Base-by-base conservation (phyloP, 2,113 vertebrate genomes). In the Pandion haliaetus region DNA sequence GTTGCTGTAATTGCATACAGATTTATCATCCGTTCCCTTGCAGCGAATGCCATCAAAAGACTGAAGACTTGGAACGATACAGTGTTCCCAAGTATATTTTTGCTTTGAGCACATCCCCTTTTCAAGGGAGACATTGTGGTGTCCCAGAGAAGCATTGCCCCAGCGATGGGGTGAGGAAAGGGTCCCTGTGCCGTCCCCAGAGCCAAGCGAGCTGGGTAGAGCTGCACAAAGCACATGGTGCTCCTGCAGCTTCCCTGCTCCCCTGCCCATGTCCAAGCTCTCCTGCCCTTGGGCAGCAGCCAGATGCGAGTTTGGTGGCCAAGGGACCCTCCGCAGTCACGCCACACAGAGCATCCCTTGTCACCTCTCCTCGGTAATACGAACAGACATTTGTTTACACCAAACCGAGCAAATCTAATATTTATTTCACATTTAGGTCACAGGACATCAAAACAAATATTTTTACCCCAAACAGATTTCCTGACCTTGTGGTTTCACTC, bases 401-500 rank as follows among this genome's bases (percentile, higher is more conserved):
- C 94, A 67, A 90, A 92, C 76, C 78, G 80, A 92, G 86, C 86
- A 92, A 93, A 94, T 86, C 71, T 96, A 67, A 69, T 36, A 88
- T 95, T 94, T 95, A 90, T 97, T 93, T 91, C 94, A 86, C 86
- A 90, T 96, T 93, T 88, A 97, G 94, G 90, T 95, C 86, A 88
- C 72, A 86, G 77, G 73, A 80, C 82, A 95, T 82, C 95, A 88
- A 90, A 96, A 55, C 72, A 90, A 86, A 84, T 93, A 66, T 28
- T 92, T 92, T 95, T 82, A 29, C n/a, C 50, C 47, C 59, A 90
- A 90, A 63, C 25, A 62, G 7, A 52, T 86, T 86, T 74, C 52
- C 52, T 88, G 80, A 88, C 50, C 76, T 88, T n/a, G 47, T 36
- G 50, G 50, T 57, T 91, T 91, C 44, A 36, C 45, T 91, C 58